phyloP scores from a whole-genome alignment of 2,113 vertebrate species.

The Onychostoma macrolepis region DNA sequence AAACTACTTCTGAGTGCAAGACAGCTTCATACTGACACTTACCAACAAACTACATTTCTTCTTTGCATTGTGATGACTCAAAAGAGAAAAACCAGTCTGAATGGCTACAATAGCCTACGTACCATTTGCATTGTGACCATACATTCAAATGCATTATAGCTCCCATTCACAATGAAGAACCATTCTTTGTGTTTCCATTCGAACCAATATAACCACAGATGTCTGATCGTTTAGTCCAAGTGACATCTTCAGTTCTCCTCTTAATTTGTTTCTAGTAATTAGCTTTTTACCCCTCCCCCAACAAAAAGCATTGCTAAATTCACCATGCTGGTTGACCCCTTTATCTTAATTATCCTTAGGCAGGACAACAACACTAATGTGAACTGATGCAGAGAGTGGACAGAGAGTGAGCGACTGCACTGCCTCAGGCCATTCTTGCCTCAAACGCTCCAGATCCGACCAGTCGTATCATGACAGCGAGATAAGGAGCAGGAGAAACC shows the following conservation, averaged over 20 bases:
- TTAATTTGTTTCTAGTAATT: constrained; percentile 58
- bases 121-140: background rate
- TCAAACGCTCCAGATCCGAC: constrained; percentile 54
- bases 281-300: constrained; percentile 37
- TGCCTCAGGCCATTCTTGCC: constrained; percentile 59
- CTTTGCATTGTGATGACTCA: background rate
- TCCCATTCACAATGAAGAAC: background rate
- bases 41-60: background rate
- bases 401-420: constrained; percentile 52
- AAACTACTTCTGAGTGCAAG: background rate
- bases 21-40: constrained; percentile 5
- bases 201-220: constrained; percentile 67
- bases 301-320: constrained; percentile 67
- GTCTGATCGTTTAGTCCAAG: constrained; percentile 62
- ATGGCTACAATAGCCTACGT: background rate
- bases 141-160: constrained; percentile 4
- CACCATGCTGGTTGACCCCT: constrained; percentile 70
- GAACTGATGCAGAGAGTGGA: constrained; percentile 70
- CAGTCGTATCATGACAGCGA: constrained; percentile 41
- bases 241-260: constrained; percentile 61
- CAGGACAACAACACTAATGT: constrained; percentile 71
- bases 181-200: constrained; percentile 56
- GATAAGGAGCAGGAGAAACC: constrained; percentile 41
- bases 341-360: constrained; percentile 72
- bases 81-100: background rate